A percentile compares a stretch with the other conserved stretches of the same genome.
Conservation (phyloP, 2,888 invertebrate species). For the Drosophila dives region DNA sequence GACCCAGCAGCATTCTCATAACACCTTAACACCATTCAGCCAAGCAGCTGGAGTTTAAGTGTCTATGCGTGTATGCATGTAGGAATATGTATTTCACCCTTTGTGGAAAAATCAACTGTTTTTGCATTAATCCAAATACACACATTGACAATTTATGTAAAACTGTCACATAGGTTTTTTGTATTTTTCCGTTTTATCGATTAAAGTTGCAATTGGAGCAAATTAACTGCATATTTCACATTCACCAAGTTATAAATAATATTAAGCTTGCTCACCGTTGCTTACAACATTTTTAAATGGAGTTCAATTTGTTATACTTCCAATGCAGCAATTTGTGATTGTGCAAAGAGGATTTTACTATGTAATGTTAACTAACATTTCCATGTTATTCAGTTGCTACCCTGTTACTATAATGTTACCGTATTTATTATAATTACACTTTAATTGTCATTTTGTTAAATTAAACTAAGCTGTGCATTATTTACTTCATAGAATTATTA, state of each 20-base stretch:
- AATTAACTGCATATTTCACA: background rate
- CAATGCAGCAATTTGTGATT: constrained; percentile 40
- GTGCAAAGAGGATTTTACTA: constrained; percentile 44
- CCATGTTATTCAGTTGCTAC: constrained; percentile 17
- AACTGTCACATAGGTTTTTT: constrained; percentile 6
- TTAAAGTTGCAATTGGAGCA: constrained; percentile 9
- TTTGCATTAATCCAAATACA: constrained; percentile 29
- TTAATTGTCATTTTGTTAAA: background rate
- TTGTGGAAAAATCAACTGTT: constrained; percentile 32
- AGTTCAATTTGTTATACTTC: constrained; percentile 28
- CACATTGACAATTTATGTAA: constrained; percentile 18
- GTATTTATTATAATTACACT: too few relatives aligned
- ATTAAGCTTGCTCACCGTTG: constrained; percentile 40
- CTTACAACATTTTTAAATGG: constrained; percentile 45
- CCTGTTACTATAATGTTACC: constrained; percentile 15
- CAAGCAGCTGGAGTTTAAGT: constrained; percentile 34
- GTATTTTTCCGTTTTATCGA: background rate
- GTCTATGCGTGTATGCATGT: background rate
- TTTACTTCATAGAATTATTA: background rate
- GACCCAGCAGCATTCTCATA: constrained; percentile 17
- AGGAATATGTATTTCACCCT: constrained; percentile 27
- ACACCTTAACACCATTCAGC: constrained; percentile 2
- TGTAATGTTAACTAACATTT: constrained; percentile 42
- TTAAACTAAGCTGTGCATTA: background rate
- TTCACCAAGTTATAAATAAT: constrained; percentile 8